phyloP scores from a whole-genome alignment of 2,888 invertebrate species.

The Lasioglossum vierecki region DNA sequence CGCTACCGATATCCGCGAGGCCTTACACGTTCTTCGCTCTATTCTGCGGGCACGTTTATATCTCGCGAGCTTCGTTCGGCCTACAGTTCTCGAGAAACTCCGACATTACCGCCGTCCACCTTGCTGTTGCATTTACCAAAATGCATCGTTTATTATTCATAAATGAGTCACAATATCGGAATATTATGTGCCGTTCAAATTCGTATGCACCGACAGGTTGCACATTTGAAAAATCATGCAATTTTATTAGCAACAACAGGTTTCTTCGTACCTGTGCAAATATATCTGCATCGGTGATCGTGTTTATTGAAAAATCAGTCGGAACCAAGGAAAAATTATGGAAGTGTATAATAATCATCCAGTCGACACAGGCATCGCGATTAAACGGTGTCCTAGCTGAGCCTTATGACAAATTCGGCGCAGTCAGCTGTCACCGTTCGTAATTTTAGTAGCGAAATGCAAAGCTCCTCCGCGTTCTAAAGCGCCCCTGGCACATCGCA shows the following conservation, averaged over 20 bases:
- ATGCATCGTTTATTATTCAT: neutral
- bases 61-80: neutral
- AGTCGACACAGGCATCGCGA: slow-evolving; percentile 2
- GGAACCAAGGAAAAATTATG: too few relatives aligned
- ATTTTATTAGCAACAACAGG: neutral
- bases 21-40: neutral
- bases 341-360: neutral
- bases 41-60: slow-evolving; percentile 9
- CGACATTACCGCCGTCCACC: neutral
- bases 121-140: neutral
- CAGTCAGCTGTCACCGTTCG: slow-evolving; percentile 40
- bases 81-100: neutral
- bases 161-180: neutral
- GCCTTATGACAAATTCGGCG: slow-evolving; percentile 48
- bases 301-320: too few relatives aligned
- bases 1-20: neutral
- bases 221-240: neutral
- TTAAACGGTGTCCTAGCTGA: slow-evolving; percentile 21
- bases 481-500: neutral
- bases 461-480: neutral
- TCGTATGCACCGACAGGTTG: neutral
- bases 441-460: slow-evolving; percentile 48
- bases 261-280: neutral
- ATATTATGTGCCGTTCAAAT: neutral
- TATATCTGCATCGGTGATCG: too few relatives aligned